Percentiles rank a stretch among this genome's conserved stretches.
Conservation (phyloP, 2,113 vertebrate species). For the Heliornis fulica region DNA sequence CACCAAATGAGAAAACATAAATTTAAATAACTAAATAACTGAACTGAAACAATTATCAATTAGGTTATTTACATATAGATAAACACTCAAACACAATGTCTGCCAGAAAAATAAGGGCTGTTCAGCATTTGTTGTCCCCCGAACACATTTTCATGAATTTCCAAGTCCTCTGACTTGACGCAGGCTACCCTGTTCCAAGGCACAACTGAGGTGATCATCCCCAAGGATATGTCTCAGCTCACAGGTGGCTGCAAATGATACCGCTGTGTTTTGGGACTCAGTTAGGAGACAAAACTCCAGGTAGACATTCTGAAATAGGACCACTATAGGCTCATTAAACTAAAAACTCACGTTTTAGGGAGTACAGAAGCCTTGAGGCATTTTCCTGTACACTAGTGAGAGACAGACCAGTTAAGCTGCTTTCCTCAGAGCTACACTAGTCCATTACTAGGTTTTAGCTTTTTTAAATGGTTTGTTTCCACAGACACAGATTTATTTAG, state of each 20-base stretch:
- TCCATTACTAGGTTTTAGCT: background rate
- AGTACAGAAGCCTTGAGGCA: background rate
- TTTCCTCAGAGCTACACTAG: background rate
- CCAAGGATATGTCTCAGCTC: background rate
- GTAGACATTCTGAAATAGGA: background rate
- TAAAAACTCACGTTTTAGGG: background rate
- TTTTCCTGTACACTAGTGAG: background rate
- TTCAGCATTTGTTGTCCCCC: background rate
- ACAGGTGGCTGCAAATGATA: background rate
- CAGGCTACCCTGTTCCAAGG: background rate
- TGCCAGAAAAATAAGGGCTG: background rate
- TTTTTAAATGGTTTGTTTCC: background rate
- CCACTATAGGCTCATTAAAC: background rate
- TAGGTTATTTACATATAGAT: background rate
- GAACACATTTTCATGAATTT: background rate
- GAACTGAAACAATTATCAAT: background rate
- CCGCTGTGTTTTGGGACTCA: background rate
- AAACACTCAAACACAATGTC: background rate
- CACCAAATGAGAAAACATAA: background rate
- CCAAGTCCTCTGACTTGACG: background rate
- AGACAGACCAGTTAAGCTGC: background rate
- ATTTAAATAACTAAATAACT: background rate
- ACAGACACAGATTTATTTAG: background rate
- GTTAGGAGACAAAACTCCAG: background rate
- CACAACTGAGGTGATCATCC: background rate